These are phyloP conservation scores for Octonoba sinensis DNA, from an alignment of 2,888 invertebrate species.

Conservation along the genomic window DNA sequence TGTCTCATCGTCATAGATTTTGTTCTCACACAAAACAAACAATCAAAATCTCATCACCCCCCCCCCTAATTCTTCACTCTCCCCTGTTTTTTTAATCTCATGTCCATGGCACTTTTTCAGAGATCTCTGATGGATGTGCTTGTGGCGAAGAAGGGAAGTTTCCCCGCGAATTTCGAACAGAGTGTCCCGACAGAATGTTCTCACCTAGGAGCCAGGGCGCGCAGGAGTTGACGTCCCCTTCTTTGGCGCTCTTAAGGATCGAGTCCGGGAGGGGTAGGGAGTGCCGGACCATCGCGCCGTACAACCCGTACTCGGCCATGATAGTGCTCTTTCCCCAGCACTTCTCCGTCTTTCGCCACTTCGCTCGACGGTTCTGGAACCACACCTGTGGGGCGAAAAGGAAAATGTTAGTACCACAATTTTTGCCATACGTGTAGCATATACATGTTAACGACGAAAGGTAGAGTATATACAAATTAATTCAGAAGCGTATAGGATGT, in stretches of 20 bases:
- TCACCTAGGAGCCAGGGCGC: slow-evolving; percentile 99
- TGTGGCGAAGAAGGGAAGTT: too few species aligned
- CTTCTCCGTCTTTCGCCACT: slow-evolving; percentile 99
- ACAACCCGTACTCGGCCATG: slow-evolving; percentile 99
- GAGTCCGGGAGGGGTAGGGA: slow-evolving; percentile 98
- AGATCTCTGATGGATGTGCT: too few species aligned
- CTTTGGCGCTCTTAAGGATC: slow-evolving; percentile 96
- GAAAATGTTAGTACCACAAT: not conserved
- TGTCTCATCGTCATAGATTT: too few species aligned
- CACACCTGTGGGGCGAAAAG: slow-evolving; percentile 46
- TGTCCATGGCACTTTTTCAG: too few species aligned
- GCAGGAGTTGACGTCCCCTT: slow-evolving; percentile 78
- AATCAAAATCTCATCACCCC: too few species aligned
- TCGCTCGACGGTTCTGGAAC: slow-evolving; percentile 64
- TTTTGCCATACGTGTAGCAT: too few species aligned
- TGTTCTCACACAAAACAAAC: too few species aligned
- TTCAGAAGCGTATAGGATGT: too few species aligned
- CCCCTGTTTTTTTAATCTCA: too few species aligned
- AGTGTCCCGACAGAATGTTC: not conserved
- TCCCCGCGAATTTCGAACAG: too few species aligned
- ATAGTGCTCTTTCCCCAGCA: slow-evolving; percentile 99
- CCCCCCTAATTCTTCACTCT: too few species aligned
- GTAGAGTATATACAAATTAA: not conserved
- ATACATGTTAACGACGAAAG: not conserved
- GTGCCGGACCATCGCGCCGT: slow-evolving; percentile 99